Evolutionary conservation across 2,113 vertebrate species (phyloP).

Genomic region (Macroglossus sobrinus): DNA sequence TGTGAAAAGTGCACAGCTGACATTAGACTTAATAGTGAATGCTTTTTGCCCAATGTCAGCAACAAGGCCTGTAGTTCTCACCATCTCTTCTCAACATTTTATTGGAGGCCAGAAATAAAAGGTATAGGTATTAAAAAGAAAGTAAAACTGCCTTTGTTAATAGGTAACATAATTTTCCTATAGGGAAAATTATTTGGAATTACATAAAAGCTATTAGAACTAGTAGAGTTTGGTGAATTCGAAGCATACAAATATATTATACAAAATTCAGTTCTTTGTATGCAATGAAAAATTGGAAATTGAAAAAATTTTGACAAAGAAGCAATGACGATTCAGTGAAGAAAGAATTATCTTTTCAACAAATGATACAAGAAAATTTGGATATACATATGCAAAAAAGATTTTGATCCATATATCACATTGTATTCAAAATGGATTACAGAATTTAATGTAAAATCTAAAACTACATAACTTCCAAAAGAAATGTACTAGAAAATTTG

Average conservation of each 20-base stretch:
- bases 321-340: neutral
- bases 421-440: neutral
- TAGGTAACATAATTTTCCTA: neutral
- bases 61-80: neutral
- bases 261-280: neutral
- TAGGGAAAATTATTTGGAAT: neutral
- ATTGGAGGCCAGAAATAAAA: neutral
- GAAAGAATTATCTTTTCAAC: neutral
- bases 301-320: neutral
- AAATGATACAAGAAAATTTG: neutral
- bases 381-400: neutral
- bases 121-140: neutral
- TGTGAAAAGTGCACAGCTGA: neutral
- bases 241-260: neutral
- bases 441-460: neutral
- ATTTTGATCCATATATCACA: neutral
- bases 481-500: neutral
- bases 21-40: neutral
- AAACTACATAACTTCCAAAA: neutral
- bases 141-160: neutral
- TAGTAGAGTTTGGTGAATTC: neutral
- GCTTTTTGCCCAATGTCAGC: neutral
- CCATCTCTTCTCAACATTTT: neutral
- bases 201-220: neutral
- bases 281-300: neutral